Evolutionary conservation across 2,888 invertebrate species (phyloP).

Genomic region (Ethmia dodecea): DNA sequence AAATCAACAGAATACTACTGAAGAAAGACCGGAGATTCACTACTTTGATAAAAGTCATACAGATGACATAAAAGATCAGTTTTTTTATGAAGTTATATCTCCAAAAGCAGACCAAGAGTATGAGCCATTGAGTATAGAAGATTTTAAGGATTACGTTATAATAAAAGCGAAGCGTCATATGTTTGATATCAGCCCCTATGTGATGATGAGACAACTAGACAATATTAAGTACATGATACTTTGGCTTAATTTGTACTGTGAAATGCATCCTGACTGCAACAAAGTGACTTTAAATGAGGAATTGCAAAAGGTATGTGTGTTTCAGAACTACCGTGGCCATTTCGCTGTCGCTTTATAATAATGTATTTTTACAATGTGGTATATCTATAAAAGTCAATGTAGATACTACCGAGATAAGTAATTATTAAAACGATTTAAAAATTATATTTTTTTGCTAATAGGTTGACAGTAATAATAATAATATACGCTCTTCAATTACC

Average conservation of each 20-base stretch:
- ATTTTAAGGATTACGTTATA: conserved; percentile 27
- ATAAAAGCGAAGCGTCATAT: conserved; percentile 28
- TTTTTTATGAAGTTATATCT: conserved; percentile 22
- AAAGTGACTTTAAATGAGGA: conserved; percentile 34
- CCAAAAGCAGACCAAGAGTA: conserved; percentile 20
- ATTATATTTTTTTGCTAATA: too few relatives aligned
- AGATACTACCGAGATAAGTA: not conserved
- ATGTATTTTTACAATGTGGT: too few relatives aligned
- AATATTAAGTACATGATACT: conserved; percentile 34
- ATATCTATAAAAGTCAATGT: not conserved
- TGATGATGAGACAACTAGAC: conserved; percentile 25
- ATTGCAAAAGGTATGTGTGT: conserved; percentile 31
- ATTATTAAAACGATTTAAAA: not conserved
- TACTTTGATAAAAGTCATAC: conserved; percentile 17
- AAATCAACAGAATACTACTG: conserved; percentile 12
- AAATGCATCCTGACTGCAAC: conserved; percentile 39
- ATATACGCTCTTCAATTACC: too few relatives aligned
- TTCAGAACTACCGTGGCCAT: too few relatives aligned
- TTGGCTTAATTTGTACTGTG: conserved; percentile 40
- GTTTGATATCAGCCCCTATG: conserved; percentile 26
- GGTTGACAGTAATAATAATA: too few relatives aligned
- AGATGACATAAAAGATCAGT: conserved; percentile 17
- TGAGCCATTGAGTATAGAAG: conserved; percentile 12
- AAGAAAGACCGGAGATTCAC: conserved; percentile 18
- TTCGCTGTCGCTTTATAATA: too few relatives aligned